Conservation (phyloP, 1,140 invertebrate species). For the Calliphora vicina region DNA sequence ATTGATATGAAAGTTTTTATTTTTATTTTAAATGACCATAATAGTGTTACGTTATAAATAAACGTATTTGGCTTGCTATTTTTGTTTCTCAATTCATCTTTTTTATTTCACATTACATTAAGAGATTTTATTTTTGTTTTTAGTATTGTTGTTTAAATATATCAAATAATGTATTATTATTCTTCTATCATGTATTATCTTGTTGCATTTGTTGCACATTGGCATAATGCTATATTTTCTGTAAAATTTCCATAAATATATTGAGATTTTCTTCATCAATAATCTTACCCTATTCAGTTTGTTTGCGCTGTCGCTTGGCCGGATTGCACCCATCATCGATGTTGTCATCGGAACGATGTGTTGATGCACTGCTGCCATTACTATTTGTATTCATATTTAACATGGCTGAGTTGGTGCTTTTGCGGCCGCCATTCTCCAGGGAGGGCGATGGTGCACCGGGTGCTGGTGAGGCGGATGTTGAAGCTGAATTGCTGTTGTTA, state of each 20-base stretch:
- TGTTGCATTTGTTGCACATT: constrained; percentile 27
- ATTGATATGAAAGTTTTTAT: background rate
- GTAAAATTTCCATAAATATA: constrained; percentile 32
- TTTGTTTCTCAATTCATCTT: background rate
- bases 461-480: constrained; percentile 37
- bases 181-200: background rate
- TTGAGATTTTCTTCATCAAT: constrained; percentile 35
- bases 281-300: constrained; percentile 58
- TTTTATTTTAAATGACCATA: background rate
- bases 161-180: background rate
- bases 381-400: constrained; percentile 22
- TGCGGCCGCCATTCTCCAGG: constrained; percentile 16
- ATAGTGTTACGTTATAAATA: background rate
- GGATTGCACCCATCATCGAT: constrained; percentile 54
- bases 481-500: constrained; percentile 37
- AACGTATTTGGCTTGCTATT: background rate
- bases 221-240: constrained; percentile 34
- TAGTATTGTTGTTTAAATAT: background rate
- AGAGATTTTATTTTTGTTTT: background rate
- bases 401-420: constrained; percentile 9
- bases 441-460: constrained; percentile 25
- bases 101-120: background rate
- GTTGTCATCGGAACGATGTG: constrained; percentile 43
- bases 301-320: constrained; percentile 51
- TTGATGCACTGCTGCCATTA: constrained; percentile 54